A percentile compares a stretch with the other conserved stretches of the same genome.
Conservation (phyloP, 2,888 invertebrate genomes). For the Esperia sulphurella region DNA sequence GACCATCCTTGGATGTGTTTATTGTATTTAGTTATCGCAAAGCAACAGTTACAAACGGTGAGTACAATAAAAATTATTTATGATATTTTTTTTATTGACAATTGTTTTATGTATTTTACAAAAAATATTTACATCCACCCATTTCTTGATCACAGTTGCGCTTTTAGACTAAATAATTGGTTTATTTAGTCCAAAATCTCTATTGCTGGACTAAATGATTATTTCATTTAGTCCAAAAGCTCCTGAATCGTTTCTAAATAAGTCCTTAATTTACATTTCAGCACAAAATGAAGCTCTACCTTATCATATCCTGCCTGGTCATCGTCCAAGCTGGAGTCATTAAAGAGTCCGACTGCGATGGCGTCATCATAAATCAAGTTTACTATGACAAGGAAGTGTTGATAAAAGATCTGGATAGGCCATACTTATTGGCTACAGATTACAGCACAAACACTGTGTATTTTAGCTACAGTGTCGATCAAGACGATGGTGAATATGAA, state of each 20-base stretch:
- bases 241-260: not conserved
- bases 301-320: constrained; percentile 28
- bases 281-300: constrained; percentile 33
- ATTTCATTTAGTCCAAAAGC: too few species aligned
- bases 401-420: constrained; percentile 42
- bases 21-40: not conserved
- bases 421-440: constrained; percentile 49
- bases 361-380: constrained; percentile 32
- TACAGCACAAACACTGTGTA: constrained; percentile 47
- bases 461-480: constrained; percentile 49
- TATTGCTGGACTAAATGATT: too few species aligned
- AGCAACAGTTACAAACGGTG: not conserved
- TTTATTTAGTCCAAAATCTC: too few species aligned
- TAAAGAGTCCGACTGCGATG: constrained; percentile 33
- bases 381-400: constrained; percentile 45
- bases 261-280: constrained; percentile 14
- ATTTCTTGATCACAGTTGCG: too few species aligned
- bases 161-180: too few species aligned
- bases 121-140: too few species aligned
- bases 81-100: too few species aligned
- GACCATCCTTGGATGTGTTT: not conserved
- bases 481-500: constrained; percentile 34
- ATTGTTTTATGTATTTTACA: too few species aligned
- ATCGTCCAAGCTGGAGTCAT: constrained; percentile 35
- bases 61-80: not conserved